A percentile compares a stretch with the other conserved stretches of the same genome.
Evolutionary conservation across 2,888 invertebrate genomes (phyloP).

Genomic region (Dasypogon diadema): DNA sequence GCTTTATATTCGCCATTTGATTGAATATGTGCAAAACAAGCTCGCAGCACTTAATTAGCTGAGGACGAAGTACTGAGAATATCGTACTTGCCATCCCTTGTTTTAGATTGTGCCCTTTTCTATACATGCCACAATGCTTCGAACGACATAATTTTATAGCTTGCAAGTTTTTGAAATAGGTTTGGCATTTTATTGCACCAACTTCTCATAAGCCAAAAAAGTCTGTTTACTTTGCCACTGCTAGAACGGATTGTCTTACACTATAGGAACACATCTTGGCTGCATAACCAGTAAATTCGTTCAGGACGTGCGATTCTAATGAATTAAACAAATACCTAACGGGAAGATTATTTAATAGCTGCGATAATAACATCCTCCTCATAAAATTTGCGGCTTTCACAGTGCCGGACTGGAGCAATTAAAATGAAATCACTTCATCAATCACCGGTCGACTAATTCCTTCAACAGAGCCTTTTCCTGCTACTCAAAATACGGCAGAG

Average conservation of each 20-base stretch:
- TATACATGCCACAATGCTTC: background rate
- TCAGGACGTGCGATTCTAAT: background rate
- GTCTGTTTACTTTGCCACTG: background rate
- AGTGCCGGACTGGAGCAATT: slow-evolving; percentile 7
- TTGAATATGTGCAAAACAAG: background rate
- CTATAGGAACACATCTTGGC: no score
- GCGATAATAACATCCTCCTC: background rate
- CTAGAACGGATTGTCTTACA: no score
- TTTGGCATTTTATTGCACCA: background rate
- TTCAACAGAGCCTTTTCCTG: background rate
- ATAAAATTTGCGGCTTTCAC: slow-evolving; percentile 17
- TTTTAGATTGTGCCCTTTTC: background rate
- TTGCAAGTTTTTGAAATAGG: background rate
- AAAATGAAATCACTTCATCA: slow-evolving; percentile 28
- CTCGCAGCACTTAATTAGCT: slow-evolving; percentile 29
- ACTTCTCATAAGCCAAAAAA: background rate
- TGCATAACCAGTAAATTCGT: background rate
- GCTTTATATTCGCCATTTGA: slow-evolving; percentile 34
- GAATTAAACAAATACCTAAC: background rate
- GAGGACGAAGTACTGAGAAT: background rate
- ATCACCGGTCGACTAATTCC: background rate
- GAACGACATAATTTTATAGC: background rate
- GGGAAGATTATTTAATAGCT: background rate
- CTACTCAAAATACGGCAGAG: background rate
- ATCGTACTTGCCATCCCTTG: background rate